Evolutionary conservation across 2,797 vertebrate species (phyloP).

Genomic region (Carcharodon carcharias): DNA sequence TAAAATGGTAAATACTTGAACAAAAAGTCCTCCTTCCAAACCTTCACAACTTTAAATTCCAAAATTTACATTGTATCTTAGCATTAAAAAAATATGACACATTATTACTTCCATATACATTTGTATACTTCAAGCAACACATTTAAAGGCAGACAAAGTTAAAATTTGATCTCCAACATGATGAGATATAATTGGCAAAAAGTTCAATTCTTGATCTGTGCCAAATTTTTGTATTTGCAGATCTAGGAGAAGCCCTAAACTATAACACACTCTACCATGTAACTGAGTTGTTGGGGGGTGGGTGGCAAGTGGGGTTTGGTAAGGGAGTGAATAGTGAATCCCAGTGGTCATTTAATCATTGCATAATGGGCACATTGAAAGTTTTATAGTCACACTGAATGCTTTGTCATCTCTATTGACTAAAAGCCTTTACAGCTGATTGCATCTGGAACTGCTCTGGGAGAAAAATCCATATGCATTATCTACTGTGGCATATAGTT

Average conservation of each 20-base stretch:
- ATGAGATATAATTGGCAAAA: neutral
- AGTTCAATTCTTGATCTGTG: neutral
- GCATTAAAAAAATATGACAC: neutral
- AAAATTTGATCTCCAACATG: neutral
- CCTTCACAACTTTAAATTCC: neutral
- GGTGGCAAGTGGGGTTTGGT: neutral
- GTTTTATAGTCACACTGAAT: neutral
- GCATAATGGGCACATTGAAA: neutral
- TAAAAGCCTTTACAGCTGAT: neutral
- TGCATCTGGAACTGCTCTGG: neutral
- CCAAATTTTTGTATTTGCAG: neutral
- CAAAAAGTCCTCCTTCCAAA: neutral
- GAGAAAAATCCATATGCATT: conserved; percentile 20
- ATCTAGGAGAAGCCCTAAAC: neutral
- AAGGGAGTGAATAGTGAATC: neutral
- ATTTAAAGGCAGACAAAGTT: neutral
- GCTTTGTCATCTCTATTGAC: neutral
- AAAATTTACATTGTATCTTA: neutral
- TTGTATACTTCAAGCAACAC: neutral
- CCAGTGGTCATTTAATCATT: neutral
- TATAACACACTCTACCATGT: neutral
- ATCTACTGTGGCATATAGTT: neutral
- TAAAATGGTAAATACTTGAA: neutral
- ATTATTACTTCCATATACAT: neutral
- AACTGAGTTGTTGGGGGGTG: neutral